These are phyloP conservation scores for Entomyzon cyanotis DNA, from an alignment of 2,113 vertebrate genomes.

Conservation along the genomic window DNA sequence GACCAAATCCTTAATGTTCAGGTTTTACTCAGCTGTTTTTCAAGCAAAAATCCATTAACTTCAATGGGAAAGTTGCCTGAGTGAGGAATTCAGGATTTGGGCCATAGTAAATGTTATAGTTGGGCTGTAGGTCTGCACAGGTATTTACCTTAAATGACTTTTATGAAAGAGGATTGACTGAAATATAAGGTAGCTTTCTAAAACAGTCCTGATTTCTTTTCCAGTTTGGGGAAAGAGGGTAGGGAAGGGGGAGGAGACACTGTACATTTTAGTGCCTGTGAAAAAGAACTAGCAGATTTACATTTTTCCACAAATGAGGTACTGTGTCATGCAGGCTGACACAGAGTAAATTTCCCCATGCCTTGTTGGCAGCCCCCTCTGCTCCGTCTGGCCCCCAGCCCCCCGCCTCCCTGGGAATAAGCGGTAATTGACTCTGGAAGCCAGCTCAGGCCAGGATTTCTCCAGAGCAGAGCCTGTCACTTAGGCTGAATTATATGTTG, in stretches of 20 bases:
- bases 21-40: constrained; percentile 51
- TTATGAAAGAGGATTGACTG: constrained; percentile 49
- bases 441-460: constrained; percentile 60
- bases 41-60: constrained; percentile 33
- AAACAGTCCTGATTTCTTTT: constrained; percentile 20
- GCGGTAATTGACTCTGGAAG: constrained; percentile 65
- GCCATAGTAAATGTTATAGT: constrained; percentile 41
- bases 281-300: constrained; percentile 63
- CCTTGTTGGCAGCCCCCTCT: constrained; percentile 44
- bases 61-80: not conserved
- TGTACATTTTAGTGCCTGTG: constrained; percentile 65
- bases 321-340: constrained; percentile 57
- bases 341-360: constrained; percentile 45
- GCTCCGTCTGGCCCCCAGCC: constrained; percentile 22
- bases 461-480: constrained; percentile 68
- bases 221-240: constrained; percentile 16
- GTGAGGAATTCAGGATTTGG: constrained; percentile 17
- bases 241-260: constrained; percentile 18
- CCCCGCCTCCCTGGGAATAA: constrained; percentile 58
- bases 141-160: constrained; percentile 63
- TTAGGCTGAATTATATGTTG: constrained; percentile 68
- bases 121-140: not conserved
- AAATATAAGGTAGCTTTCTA: constrained; percentile 56
- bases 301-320: constrained; percentile 70
- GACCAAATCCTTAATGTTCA: constrained; percentile 20